Percentiles rank a stretch among this genome's conserved stretches.
These are phyloP conservation scores for Protobothrops mucrosquamatus DNA, from an alignment of 2,113 vertebrate genomes.

Conservation along the genomic window DNA sequence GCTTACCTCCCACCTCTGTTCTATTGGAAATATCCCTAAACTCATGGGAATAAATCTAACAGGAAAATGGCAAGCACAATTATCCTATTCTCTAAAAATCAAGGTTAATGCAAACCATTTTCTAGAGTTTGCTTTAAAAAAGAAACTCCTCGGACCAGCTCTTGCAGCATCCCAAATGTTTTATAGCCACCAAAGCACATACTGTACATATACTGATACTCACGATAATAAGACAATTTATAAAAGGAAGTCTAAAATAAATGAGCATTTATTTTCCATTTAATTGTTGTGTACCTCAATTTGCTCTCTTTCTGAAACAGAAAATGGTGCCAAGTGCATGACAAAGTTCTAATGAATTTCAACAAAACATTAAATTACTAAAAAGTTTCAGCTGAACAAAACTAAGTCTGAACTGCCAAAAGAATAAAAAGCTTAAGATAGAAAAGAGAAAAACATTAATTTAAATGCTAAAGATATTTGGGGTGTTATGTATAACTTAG, in stretches of 20 bases:
- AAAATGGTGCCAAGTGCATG: not conserved
- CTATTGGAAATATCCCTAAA: not conserved
- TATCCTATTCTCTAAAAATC: not conserved
- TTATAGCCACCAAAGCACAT: not conserved
- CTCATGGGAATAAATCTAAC: not conserved
- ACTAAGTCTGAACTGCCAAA: not conserved
- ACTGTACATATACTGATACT: not conserved
- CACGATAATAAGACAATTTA: constrained; percentile 29
- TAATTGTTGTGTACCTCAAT: not conserved
- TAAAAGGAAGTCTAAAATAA: constrained; percentile 41
- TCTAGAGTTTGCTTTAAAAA: not conserved
- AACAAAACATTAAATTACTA: not conserved
- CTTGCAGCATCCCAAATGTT: not conserved
- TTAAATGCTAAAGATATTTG: not conserved
- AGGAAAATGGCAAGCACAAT: not conserved
- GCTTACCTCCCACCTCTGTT: not conserved
- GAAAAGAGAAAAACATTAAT: not conserved
- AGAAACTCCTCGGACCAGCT: not conserved
- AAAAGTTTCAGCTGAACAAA: not conserved
- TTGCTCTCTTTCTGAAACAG: not conserved
- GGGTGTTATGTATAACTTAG: not conserved
- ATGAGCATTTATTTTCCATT: not conserved
- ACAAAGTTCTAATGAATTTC: not conserved
- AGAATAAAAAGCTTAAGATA: not conserved
- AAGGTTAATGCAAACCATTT: not conserved